Evolutionary conservation across 1,140 invertebrate genomes (phyloP).

Genomic region (Orius insidiosus): DNA sequence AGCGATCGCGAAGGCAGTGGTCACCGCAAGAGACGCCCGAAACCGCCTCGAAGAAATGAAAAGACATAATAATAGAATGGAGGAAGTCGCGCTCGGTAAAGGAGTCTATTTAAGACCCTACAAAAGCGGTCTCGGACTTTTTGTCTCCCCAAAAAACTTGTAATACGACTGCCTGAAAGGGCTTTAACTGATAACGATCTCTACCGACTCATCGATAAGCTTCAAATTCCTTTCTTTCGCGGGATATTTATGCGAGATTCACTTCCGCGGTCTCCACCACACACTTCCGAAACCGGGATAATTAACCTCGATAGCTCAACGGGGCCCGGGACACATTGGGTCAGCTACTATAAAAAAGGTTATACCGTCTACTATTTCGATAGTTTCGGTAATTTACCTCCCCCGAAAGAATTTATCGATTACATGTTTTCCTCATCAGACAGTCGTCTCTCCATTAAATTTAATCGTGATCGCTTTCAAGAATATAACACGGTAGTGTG

Average conservation of each 20-base stretch:
- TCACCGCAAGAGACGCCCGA: conserved; percentile 19
- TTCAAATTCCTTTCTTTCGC: conserved; percentile 14
- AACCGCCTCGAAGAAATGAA: conserved; percentile 21
- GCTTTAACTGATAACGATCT: conserved; percentile 9
- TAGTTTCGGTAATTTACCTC: neutral
- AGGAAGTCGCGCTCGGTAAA: conserved; percentile 17
- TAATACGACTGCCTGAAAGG: conserved; percentile 3
- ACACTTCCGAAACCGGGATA: conserved; percentile 21
- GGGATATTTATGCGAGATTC: conserved; percentile 17
- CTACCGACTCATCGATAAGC: neutral
- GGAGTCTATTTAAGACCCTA: conserved; percentile 22
- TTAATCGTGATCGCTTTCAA: neutral
- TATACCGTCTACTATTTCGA: conserved; percentile 8
- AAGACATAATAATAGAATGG: conserved; percentile 24
- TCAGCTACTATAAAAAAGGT: conserved; percentile 21
- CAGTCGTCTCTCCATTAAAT: neutral
- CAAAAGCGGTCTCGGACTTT: neutral
- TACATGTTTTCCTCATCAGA: neutral
- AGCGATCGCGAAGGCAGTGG: conserved; percentile 22
- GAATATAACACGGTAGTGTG: neutral
- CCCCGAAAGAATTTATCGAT: neutral
- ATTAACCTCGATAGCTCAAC: conserved; percentile 22
- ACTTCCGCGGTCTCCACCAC: conserved; percentile 17
- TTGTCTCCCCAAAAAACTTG: neutral
- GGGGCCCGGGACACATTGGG: conserved; percentile 23